Evolutionary conservation across 2,888 invertebrate genomes (phyloP), one percentile per base, ranked within the genome.

Genomic region (Plebejus melissa): DNA sequence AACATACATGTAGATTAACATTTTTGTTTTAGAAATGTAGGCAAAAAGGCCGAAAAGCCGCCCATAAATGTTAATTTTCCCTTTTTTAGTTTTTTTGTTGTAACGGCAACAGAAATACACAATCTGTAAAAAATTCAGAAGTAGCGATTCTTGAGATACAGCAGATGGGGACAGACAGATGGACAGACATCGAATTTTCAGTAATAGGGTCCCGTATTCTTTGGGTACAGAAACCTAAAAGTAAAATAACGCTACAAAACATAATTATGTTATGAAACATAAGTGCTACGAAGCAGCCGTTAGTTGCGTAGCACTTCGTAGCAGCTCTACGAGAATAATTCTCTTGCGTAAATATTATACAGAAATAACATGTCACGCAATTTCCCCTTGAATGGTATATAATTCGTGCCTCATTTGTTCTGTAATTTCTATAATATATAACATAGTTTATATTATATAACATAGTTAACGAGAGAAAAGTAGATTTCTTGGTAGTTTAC

Each of bases 261-360:
- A 32, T 11, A 65, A 3, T 4, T 32, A 32, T 32, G 1, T 32
- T 32, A 32, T 32, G 32, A 32, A 2, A 32, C 22, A 2, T 32
- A 0, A 13, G 1, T 11, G 65, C 65, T 65, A 65, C 65, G 65
- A 4, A 32, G 9, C 32, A 11, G 32, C 32, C 28, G 50, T 60
- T 28, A 11, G 65, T 65, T 32, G 32, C 32, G 65, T 65, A 65
- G 65, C 32, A 32, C 32, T 65, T 13, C 65, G 65, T 65, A 65
- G 65, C 36, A 65, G 13, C 32, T 65, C 13, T 65, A 65, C 32
- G 65, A 65, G 65, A 65, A 32, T 4, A 36, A 32, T 32, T 65
- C 13, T 36, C 32, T 65, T 65, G 32, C 32, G 65, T 16, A 65
- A 65, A 65, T 65, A 65, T 60, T 65, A 65, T 22, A 65, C 65